Evolutionary conservation across 2,797 vertebrate species (phyloP).

Genomic region (Borostomias antarcticus): DNA sequence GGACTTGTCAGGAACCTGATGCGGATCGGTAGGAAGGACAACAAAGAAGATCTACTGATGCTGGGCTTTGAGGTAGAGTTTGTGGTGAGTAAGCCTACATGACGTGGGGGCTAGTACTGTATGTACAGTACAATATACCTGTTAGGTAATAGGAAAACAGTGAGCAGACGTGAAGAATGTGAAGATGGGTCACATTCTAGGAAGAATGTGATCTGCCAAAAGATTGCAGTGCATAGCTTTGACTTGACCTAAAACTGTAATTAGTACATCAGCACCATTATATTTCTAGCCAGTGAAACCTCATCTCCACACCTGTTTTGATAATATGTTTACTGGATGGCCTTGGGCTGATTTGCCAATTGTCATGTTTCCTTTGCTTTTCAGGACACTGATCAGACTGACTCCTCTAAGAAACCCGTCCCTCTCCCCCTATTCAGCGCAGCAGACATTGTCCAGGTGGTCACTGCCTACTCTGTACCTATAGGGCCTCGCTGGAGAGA

Average conservation of each 20-base stretch:
- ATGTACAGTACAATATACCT: too few species aligned
- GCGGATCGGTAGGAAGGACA: conserved; percentile 69
- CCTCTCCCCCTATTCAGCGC: conserved; percentile 70
- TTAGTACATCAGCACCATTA: not conserved
- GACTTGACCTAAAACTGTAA: not conserved
- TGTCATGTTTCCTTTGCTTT: conserved; percentile 10
- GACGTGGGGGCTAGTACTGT: too few species aligned
- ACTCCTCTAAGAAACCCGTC: conserved; percentile 57
- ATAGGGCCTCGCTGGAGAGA: conserved; percentile 51
- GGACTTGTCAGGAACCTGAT: conserved; percentile 78
- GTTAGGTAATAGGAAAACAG: not conserved
- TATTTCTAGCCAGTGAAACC: not conserved
- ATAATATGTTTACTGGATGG: not conserved
- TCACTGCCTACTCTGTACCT: conserved; percentile 53
- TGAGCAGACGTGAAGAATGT: not conserved
- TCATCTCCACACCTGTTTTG: not conserved
- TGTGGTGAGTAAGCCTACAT: conserved; percentile 68
- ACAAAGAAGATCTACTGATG: conserved; percentile 71
- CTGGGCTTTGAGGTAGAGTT: conserved; percentile 79
- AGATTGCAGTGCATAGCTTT: not conserved
- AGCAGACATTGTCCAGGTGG: conserved; percentile 75
- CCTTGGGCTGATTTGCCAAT: not conserved
- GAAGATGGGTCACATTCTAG: not conserved
- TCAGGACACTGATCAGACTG: conserved; percentile 59
- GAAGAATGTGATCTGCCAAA: not conserved